Evolutionary conservation across 2,888 invertebrate genomes (phyloP).

Genomic region (Chrysodeixis includens): DNA sequence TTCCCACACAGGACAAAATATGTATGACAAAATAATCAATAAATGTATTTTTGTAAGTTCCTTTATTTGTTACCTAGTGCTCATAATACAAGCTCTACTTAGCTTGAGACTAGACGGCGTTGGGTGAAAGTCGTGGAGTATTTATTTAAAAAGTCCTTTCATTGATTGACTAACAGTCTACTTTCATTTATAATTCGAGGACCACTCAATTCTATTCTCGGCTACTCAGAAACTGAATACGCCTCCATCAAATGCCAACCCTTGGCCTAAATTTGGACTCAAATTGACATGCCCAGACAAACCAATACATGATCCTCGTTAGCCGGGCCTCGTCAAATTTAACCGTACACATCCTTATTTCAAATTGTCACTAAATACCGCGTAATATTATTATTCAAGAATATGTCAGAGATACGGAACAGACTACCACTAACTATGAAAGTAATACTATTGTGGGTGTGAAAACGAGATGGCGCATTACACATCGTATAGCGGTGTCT

Average conservation of each 20-base stretch:
- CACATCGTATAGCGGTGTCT: no score
- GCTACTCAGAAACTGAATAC: not conserved
- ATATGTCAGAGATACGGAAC: slow-evolving; percentile 12
- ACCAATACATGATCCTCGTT: not conserved
- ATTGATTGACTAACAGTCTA: not conserved
- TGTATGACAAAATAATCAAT: no score
- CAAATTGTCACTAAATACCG: slow-evolving; percentile 15
- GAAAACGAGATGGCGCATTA: no score
- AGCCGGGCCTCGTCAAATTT: not conserved
- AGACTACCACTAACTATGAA: no score
- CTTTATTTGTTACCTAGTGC: no score
- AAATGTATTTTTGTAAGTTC: no score
- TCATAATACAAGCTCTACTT: no score
- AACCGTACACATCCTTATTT: not conserved
- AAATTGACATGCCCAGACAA: not conserved
- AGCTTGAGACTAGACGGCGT: no score
- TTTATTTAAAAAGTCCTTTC: not conserved
- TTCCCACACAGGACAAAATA: no score
- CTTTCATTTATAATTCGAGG: not conserved
- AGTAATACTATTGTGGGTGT: no score
- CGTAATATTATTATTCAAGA: slow-evolving; percentile 20
- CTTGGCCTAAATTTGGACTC: not conserved
- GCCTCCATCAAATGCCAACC: not conserved
- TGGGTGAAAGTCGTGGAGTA: no score
- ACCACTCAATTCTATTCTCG: not conserved